Percentiles rank a stretch among this genome's conserved stretches.
These are phyloP conservation scores for Aleiodes sp. DNA, from an alignment of 1,140 invertebrate genomes.

Conservation along the genomic window DNA sequence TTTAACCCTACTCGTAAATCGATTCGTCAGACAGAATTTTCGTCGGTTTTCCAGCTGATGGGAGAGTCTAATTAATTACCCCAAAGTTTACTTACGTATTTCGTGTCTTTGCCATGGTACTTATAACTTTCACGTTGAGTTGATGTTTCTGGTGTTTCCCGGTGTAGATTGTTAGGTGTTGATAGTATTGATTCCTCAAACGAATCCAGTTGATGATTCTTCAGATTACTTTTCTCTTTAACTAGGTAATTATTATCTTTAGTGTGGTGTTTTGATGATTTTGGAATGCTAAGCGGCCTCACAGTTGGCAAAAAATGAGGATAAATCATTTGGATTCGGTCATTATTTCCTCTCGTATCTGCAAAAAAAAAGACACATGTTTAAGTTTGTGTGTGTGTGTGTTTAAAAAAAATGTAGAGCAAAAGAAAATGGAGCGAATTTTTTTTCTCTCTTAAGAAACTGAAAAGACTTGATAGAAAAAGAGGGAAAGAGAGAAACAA, in stretches of 20 bases:
- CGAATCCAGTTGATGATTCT: neutral
- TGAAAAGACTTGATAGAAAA: neutral
- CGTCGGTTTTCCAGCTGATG: conserved; percentile 8
- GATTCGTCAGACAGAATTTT: conserved; percentile 5
- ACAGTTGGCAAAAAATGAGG: neutral
- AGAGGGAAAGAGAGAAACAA: neutral
- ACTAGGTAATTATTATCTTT: neutral
- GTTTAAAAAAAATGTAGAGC: too few relatives aligned
- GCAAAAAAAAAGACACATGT: neutral
- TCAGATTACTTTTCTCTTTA: neutral
- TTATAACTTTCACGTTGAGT: conserved; percentile 9
- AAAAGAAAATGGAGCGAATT: neutral
- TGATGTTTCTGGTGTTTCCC: neutral
- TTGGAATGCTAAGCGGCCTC: neutral
- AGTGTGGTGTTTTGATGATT: neutral
- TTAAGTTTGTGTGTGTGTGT: too few relatives aligned
- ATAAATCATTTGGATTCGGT: neutral
- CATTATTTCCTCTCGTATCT: neutral
- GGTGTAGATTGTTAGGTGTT: neutral
- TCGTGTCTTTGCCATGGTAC: conserved; percentile 6
- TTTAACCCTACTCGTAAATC: conserved; percentile 8
- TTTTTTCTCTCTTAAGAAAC: neutral
- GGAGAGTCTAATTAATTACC: conserved; percentile 6
- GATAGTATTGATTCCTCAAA: neutral
- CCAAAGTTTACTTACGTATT: conserved; percentile 12